phyloP scores from a whole-genome alignment of 2,797 vertebrate genomes.

The Anas flavirostris region DNA sequence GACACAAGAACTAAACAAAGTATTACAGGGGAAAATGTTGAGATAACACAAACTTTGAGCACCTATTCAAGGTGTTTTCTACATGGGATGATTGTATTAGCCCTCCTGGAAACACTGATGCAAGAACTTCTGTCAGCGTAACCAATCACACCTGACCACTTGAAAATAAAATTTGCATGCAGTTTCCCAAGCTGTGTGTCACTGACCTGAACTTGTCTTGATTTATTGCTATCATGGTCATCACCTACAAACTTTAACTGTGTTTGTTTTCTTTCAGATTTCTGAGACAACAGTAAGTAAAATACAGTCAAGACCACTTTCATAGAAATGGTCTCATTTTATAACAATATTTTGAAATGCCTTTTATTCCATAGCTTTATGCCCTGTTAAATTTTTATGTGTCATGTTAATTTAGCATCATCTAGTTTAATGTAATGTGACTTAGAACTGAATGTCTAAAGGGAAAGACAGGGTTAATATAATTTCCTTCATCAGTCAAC shows the following conservation, averaged over 20 bases:
- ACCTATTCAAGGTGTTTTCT: neutral
- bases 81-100: neutral
- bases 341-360: neutral
- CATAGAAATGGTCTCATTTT: neutral
- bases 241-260: neutral
- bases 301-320: neutral
- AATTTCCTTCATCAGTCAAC: neutral
- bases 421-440: neutral
- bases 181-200: neutral
- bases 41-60: neutral
- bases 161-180: neutral
- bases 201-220: neutral
- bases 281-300: neutral
- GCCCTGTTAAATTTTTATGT: neutral
- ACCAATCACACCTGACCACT: neutral
- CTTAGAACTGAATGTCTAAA: neutral
- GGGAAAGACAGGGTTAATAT: neutral
- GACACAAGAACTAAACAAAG: neutral
- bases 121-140: neutral
- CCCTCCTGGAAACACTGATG: neutral
- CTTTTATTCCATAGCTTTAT: neutral
- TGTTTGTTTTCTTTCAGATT: neutral
- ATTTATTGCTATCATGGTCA: neutral
- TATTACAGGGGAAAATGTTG: neutral
- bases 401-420: neutral